These are phyloP conservation scores for Emydura subglobosa DNA, from an alignment of 2,113 vertebrate genomes.

Conservation along the genomic window DNA sequence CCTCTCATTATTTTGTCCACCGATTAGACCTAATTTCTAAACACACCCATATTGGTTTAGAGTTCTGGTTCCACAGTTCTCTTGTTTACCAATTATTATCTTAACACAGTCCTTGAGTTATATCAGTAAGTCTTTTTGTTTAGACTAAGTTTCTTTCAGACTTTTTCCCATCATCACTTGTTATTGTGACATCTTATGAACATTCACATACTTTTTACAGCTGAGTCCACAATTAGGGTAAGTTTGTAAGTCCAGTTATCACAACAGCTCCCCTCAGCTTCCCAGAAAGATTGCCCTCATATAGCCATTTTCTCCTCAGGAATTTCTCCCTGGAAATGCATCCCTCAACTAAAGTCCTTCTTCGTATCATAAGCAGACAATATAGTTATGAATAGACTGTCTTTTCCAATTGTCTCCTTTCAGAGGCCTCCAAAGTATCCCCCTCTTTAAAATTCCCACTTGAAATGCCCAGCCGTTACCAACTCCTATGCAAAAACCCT, in stretches of 20 bases:
- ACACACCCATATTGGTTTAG: neutral
- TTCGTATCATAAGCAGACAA: neutral
- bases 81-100: neutral
- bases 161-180: neutral
- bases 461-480: neutral
- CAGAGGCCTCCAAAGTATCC: neutral
- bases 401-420: neutral
- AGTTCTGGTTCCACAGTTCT: neutral
- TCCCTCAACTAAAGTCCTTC: neutral
- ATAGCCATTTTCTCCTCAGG: neutral
- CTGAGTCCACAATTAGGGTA: neutral
- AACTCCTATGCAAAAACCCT: neutral
- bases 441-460: neutral
- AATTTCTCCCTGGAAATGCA: neutral
- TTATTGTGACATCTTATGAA: neutral
- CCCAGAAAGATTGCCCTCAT: neutral
- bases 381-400: neutral
- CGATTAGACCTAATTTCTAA: neutral
- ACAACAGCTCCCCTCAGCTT: neutral
- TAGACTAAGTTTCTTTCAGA: neutral
- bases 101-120: neutral
- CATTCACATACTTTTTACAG: neutral
- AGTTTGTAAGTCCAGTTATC: neutral
- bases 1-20: neutral
- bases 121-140: neutral